Conservation (phyloP, 2,113 vertebrate genomes). For the Perognathus longimembris region DNA sequence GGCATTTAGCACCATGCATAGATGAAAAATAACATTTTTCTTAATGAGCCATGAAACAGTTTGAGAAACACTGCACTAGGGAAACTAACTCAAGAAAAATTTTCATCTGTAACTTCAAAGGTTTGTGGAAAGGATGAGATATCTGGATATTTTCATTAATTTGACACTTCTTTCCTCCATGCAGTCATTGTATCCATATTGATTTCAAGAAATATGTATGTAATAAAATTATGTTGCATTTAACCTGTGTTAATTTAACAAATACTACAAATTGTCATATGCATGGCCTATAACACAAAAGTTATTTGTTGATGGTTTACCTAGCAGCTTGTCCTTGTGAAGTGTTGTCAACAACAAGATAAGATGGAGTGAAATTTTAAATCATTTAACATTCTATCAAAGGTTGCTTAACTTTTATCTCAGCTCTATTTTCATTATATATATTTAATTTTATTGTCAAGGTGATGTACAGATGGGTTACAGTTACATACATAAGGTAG, state of each 20-base stretch:
- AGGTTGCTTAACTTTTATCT: no score
- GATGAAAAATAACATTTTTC: not conserved
- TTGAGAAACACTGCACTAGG: not conserved
- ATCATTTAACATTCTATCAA: not conserved
- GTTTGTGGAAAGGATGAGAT: not conserved
- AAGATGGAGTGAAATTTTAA: not conserved
- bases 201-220: not conserved
- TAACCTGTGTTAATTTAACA: conserved; percentile 8
- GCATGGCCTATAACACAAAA: not conserved
- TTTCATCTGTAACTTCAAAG: not conserved
- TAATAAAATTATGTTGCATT: not conserved
- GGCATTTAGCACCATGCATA: no score
- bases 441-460: no score
- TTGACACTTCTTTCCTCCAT: not conserved
- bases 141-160: not conserved
- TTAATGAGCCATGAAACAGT: not conserved
- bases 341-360: not conserved
- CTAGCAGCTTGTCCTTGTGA: not conserved
- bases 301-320: not conserved
- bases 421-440: no score
- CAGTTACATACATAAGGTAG: no score
- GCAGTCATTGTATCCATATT: not conserved
- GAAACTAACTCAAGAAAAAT: not conserved
- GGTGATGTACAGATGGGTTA: no score
- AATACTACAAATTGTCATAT: not conserved